phyloP scores from a whole-genome alignment of 2,113 vertebrate genomes.

The Psettodes erumei region DNA sequence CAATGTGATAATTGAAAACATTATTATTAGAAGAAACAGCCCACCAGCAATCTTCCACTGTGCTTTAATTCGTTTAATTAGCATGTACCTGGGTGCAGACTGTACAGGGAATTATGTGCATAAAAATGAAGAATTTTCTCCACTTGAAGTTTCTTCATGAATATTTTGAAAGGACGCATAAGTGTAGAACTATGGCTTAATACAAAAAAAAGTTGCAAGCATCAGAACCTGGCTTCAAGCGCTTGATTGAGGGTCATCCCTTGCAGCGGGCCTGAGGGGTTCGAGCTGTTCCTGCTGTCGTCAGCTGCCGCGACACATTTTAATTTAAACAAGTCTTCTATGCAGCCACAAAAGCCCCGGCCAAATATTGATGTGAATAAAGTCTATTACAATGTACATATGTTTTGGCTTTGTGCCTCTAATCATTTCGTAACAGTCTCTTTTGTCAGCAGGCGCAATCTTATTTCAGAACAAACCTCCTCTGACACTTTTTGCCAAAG shows the following conservation, averaged over 20 bases:
- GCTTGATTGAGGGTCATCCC: too few relatives aligned
- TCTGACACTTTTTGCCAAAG: not conserved
- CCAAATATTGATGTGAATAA: too few relatives aligned
- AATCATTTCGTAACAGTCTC: not conserved
- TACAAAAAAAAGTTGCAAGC: not conserved
- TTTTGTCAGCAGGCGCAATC: not conserved
- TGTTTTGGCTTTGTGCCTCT: not conserved
- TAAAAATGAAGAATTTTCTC: not conserved
- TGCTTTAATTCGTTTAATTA: conserved; percentile 38
- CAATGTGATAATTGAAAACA: conserved; percentile 29
- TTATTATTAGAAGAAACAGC: conserved; percentile 26
- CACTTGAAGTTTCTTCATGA: not conserved
- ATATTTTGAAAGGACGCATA: too few relatives aligned
- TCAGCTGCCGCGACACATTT: not conserved
- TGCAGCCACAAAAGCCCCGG: not conserved
- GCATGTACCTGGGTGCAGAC: not conserved
- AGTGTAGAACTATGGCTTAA: too few relatives aligned
- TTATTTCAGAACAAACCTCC: not conserved
- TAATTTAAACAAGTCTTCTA: not conserved
- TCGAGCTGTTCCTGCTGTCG: not conserved
- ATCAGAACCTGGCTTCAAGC: not conserved
- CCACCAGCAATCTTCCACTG: not conserved
- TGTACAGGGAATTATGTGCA: not conserved
- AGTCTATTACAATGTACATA: not conserved
- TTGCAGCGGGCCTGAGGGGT: not conserved